Conservation (phyloP, 2,113 vertebrate genomes). For the Callaeas wilsoni region DNA sequence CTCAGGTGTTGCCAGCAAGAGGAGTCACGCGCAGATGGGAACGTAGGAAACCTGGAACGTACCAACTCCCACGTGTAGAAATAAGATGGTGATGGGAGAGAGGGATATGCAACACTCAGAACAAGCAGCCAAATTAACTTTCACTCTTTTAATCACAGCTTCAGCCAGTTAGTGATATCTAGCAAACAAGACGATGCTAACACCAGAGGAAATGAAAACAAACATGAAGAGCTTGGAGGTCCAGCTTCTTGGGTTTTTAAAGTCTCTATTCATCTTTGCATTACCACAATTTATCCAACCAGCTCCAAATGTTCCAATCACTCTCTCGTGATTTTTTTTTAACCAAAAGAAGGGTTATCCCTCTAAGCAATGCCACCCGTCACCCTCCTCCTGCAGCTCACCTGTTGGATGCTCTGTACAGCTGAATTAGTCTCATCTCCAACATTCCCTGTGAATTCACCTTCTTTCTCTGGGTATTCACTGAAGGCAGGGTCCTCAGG, state of each 20-base stretch:
- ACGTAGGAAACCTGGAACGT: neutral
- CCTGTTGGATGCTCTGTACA: constrained; percentile 97
- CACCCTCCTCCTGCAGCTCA: constrained; percentile 21
- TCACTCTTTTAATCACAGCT: neutral
- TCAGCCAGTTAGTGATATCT: neutral
- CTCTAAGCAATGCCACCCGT: neutral
- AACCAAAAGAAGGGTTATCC: neutral
- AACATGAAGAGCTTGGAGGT: neutral
- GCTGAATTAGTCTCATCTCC: constrained; percentile 94
- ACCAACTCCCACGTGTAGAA: neutral
- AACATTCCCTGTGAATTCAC: constrained; percentile 73
- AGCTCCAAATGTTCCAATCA: neutral
- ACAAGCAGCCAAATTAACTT: neutral
- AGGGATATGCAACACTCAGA: neutral
- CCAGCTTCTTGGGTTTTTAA: neutral
- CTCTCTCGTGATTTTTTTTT: neutral
- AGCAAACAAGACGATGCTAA: neutral
- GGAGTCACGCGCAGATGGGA: neutral
- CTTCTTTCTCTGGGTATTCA: constrained; percentile 77
- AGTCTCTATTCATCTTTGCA: neutral
- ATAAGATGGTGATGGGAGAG: neutral
- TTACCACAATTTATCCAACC: neutral
- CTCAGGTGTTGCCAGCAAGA: neutral
- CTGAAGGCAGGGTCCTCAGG: constrained; percentile 78
- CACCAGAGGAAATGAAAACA: neutral